phyloP scores from a whole-genome alignment of 2,888 invertebrate species.

The Ischnus inquisitorius region DNA sequence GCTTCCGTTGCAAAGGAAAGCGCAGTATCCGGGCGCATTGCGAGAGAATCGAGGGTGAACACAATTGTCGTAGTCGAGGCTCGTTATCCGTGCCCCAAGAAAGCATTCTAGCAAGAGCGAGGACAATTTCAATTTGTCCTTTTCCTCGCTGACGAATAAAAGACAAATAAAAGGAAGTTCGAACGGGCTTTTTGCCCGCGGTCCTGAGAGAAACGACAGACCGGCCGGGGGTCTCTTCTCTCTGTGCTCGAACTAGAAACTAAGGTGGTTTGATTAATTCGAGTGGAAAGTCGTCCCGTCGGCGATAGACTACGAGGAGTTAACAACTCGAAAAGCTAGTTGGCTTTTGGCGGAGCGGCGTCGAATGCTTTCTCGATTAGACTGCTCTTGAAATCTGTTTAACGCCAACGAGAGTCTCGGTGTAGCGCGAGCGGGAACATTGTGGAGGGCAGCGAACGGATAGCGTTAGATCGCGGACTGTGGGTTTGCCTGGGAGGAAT shows the following conservation, averaged over 20 bases:
- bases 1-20: slow-evolving; percentile 10
- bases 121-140: slow-evolving; percentile 68
- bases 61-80: slow-evolving; percentile 56
- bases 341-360: slow-evolving; percentile 60
- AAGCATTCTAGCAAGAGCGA: slow-evolving; percentile 52
- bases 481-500: slow-evolving; percentile 31
- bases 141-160: slow-evolving; percentile 30
- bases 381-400: slow-evolving; percentile 71
- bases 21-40: slow-evolving; percentile 53
- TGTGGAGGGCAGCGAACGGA: neutral
- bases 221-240: slow-evolving; percentile 17
- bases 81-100: slow-evolving; percentile 61
- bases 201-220: slow-evolving; percentile 51
- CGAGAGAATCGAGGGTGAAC: slow-evolving; percentile 66
- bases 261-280: slow-evolving; percentile 67
- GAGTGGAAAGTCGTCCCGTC: slow-evolving; percentile 64
- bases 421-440: slow-evolving; percentile 22
- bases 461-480: slow-evolving; percentile 29
- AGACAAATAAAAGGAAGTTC: slow-evolving; percentile 50
- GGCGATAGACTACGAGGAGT: slow-evolving; percentile 29
- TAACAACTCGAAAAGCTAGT: slow-evolving; percentile 55
- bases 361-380: slow-evolving; percentile 70
- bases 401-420: slow-evolving; percentile 58
- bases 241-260: slow-evolving; percentile 53
- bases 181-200: slow-evolving; percentile 24